phyloP scores from a whole-genome alignment of 2,888 invertebrate genomes.

The Hesperia comma region DNA sequence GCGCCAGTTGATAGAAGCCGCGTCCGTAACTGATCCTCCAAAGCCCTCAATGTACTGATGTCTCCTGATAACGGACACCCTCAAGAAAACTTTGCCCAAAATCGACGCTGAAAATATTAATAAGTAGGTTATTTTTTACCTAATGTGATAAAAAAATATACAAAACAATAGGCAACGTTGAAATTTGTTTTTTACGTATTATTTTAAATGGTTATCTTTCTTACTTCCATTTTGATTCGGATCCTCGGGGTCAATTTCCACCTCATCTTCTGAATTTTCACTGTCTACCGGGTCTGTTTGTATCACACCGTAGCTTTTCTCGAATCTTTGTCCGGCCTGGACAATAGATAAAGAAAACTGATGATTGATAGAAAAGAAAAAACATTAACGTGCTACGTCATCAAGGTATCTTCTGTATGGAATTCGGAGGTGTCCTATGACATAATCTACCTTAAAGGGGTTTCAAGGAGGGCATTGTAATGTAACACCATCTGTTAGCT shows the following conservation, averaged over 20 bases:
- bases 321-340: constrained; percentile 83
- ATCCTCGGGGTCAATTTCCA: constrained; percentile 40
- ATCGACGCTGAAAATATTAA: constrained; percentile 39
- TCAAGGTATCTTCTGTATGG: no score
- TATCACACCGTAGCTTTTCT: constrained; percentile 67
- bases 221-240: constrained; percentile 39
- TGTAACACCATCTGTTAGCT: no score
- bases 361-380: no score
- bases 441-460: no score
- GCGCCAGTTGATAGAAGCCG: constrained; percentile 88
- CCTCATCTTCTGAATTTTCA: constrained; percentile 25
- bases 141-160: neutral
- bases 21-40: constrained; percentile 93
- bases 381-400: no score
- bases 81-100: constrained; percentile 50
- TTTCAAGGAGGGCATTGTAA: no score
- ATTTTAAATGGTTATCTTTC: neutral
- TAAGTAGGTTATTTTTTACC: neutral
- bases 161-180: no score
- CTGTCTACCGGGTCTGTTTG: constrained; percentile 42
- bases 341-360: constrained; percentile 2
- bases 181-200: no score
- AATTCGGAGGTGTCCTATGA: no score
- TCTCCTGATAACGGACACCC: constrained; percentile 54
- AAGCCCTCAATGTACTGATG: constrained; percentile 91